Percentiles rank a stretch among this genome's conserved stretches.
Evolutionary conservation across 2,797 vertebrate species (phyloP).

Genomic region (Furcifer pardalis): DNA sequence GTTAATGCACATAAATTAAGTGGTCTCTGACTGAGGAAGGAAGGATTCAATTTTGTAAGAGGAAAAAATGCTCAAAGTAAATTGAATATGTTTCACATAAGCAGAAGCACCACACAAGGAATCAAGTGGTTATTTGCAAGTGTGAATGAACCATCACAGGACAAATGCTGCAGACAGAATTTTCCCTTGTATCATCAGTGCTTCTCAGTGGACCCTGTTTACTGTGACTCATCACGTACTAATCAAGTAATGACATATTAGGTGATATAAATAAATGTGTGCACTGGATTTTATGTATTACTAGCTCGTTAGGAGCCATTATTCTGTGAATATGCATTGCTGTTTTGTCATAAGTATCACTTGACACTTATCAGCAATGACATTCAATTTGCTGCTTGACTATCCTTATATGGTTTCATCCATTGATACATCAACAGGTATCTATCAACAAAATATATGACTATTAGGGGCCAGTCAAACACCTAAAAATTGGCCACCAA

Average conservation of each 20-base stretch:
- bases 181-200: neutral
- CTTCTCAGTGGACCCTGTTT: neutral
- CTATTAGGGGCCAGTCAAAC: neutral
- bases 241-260: neutral
- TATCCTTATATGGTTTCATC: neutral
- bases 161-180: neutral
- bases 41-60: neutral
- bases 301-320: neutral
- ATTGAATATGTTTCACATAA: neutral
- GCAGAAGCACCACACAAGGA: neutral
- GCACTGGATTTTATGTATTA: constrained; percentile 1
- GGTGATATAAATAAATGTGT: neutral
- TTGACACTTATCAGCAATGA: neutral
- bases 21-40: neutral
- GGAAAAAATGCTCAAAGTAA: neutral
- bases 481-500: neutral
- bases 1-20: neutral
- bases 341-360: constrained; percentile 2
- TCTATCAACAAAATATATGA: neutral
- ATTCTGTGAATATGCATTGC: neutral
- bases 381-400: neutral
- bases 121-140: neutral
- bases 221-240: neutral
- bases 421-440: neutral
- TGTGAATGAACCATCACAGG: neutral